Evolutionary conservation across 2,888 invertebrate species (phyloP).

Genomic region (Volucella bombylans): DNA sequence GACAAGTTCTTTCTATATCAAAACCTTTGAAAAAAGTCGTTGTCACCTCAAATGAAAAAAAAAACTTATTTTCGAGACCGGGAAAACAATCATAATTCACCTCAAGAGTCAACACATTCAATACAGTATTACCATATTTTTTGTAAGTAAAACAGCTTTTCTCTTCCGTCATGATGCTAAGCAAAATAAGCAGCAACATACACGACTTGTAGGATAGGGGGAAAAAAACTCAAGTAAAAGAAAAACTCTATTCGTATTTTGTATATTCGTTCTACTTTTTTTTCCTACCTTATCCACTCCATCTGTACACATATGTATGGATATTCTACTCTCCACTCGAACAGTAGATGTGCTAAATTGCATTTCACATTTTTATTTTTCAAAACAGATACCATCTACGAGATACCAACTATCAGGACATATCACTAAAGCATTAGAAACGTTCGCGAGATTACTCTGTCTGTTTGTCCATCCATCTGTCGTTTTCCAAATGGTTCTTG

Average conservation of each 20-base stretch:
- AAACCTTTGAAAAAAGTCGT: too few relatives aligned
- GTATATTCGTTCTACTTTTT: neutral
- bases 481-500: slow-evolving; percentile 22
- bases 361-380: slow-evolving; percentile 64
- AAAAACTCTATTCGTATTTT: neutral
- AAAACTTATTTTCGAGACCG: neutral
- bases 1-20: too few relatives aligned
- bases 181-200: slow-evolving; percentile 3
- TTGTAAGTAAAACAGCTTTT: slow-evolving; percentile 40
- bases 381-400: slow-evolving; percentile 37
- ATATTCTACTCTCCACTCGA: neutral
- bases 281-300: neutral
- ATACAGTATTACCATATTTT: slow-evolving; percentile 4
- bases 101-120: slow-evolving; percentile 43
- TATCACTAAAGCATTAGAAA: slow-evolving; percentile 29
- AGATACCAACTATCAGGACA: neutral
- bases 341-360: slow-evolving; percentile 35
- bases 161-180: slow-evolving; percentile 35
- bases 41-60: too few relatives aligned
- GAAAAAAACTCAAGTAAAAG: slow-evolving; percentile 3
- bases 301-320: neutral
- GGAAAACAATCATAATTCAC: slow-evolving; percentile 34
- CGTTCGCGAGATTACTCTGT: slow-evolving; percentile 35
- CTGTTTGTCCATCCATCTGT: slow-evolving; percentile 38
- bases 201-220: neutral